Evolutionary conservation across 2,888 invertebrate genomes (phyloP).

Genomic region (Heliconius hortense): DNA sequence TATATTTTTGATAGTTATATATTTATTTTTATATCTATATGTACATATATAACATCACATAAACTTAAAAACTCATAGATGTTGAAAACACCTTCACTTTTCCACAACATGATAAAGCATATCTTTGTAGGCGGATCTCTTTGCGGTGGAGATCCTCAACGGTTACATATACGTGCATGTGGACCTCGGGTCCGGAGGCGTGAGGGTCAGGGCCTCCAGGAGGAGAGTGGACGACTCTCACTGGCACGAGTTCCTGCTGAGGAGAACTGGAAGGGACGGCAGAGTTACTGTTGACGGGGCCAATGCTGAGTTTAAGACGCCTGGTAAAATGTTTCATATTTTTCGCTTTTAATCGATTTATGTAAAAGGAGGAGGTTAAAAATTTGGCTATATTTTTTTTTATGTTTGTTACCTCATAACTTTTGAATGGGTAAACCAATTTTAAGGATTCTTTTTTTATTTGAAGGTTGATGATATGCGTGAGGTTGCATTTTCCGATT

Average conservation of each 20-base stretch:
- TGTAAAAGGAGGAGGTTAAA: too few relatives aligned
- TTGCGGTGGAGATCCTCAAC: constrained; percentile 96
- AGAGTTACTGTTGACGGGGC: constrained; percentile 94
- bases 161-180: constrained; percentile 96
- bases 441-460: too few relatives aligned
- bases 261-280: constrained; percentile 91
- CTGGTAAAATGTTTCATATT: constrained; percentile 77
- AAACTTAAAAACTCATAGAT: too few relatives aligned
- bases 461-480: too few relatives aligned
- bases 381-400: too few relatives aligned
- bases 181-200: constrained; percentile 95
- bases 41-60: neutral
- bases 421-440: too few relatives aligned
- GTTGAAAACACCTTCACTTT: neutral
- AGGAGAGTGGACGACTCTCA: constrained; percentile 93
- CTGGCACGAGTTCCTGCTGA: constrained; percentile 95
- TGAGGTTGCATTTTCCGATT: too few relatives aligned
- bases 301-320: constrained; percentile 93
- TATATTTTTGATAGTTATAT: neutral
- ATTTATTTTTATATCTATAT: neutral
- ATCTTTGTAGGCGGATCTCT: constrained; percentile 88
- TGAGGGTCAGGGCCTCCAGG: constrained; percentile 91
- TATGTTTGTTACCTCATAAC: too few relatives aligned
- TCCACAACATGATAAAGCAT: neutral
- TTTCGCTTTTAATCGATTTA: too few relatives aligned